Conservation (phyloP, 2,888 invertebrate genomes). For the Scaeva pyrastri region DNA sequence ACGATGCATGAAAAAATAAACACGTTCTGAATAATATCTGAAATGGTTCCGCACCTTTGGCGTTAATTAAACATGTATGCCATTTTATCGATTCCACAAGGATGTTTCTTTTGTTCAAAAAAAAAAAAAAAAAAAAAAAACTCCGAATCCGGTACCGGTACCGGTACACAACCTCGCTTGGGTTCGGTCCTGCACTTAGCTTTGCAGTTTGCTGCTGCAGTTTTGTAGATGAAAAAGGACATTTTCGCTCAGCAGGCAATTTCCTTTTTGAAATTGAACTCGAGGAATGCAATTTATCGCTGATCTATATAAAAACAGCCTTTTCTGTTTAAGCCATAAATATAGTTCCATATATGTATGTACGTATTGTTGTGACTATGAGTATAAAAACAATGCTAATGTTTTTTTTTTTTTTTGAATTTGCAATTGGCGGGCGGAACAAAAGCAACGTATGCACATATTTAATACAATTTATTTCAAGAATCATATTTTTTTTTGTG, state of each 20-base stretch:
- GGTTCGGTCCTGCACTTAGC: neutral
- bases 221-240: constrained; percentile 9
- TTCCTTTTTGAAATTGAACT: constrained; percentile 73
- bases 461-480: constrained; percentile 59
- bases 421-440: constrained; percentile 25
- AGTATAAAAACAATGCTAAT: neutral
- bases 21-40: constrained; percentile 40
- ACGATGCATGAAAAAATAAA: constrained; percentile 34
- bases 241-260: constrained; percentile 60
- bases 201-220: neutral
- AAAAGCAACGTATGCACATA: constrained; percentile 46
- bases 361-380: neutral
- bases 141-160: neutral
- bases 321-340: constrained; percentile 32
- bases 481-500: neutral
- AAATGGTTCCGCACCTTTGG: constrained; percentile 64
- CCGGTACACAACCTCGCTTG: neutral
- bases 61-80: constrained; percentile 63
- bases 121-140: too few relatives aligned
- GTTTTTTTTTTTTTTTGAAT: neutral
- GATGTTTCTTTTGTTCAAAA: constrained; percentile 58
- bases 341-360: neutral
- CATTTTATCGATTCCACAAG: constrained; percentile 48
- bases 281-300: constrained; percentile 59
- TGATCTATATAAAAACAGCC: constrained; percentile 45